phyloP scores from a whole-genome alignment of 2,797 vertebrate genomes.

The Artibeus lituratus region DNA sequence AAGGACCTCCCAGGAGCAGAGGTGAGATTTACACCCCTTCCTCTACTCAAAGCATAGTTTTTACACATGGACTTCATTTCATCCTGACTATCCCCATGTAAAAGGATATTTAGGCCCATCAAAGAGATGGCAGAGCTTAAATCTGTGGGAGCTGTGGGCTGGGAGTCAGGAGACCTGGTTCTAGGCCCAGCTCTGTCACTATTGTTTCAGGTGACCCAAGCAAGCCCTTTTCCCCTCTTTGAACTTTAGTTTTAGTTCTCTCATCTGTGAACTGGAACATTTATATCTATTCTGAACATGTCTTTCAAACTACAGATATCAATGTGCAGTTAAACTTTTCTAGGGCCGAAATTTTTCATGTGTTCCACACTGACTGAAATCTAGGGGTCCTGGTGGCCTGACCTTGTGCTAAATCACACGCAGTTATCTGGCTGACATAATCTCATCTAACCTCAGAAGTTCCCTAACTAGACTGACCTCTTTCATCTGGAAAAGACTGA shows the following conservation, averaged over 20 bases:
- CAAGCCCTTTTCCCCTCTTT: neutral
- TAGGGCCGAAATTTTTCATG: neutral
- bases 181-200: neutral
- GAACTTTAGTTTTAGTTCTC: neutral
- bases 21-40: neutral
- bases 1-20: neutral
- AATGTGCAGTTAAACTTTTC: neutral
- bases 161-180: neutral
- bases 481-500: neutral
- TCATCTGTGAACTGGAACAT: neutral
- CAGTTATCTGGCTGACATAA: neutral
- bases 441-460: neutral
- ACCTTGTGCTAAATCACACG: neutral
- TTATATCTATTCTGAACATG: neutral
- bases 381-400: neutral
- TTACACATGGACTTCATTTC: neutral
- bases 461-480: neutral
- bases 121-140: neutral
- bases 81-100: neutral
- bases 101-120: neutral
- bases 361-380: neutral
- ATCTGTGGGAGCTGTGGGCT: neutral
- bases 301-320: neutral
- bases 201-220: neutral
- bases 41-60: neutral